These are phyloP conservation scores for Dicaeum eximium DNA, from an alignment of 2,113 vertebrate genomes.

Conservation along the genomic window DNA sequence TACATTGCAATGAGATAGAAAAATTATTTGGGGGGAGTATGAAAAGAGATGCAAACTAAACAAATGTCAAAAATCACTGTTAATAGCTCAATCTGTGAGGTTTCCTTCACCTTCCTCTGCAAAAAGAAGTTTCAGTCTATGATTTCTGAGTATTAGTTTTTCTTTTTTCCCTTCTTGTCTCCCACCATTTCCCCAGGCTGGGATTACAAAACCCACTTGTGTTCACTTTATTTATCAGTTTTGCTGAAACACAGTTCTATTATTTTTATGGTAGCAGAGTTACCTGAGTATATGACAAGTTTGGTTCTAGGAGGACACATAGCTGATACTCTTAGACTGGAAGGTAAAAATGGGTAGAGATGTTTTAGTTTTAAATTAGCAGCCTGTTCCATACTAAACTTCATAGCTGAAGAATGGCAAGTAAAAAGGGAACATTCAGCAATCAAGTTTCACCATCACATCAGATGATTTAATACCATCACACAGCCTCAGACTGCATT, in stretches of 20 bases:
- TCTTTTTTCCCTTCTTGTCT: background rate
- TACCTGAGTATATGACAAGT: background rate
- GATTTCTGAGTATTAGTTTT: background rate
- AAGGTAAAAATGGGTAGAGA: background rate
- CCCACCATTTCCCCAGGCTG: background rate
- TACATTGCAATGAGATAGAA: background rate
- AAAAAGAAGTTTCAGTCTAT: background rate
- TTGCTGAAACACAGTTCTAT: background rate
- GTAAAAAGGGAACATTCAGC: background rate
- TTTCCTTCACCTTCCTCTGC: background rate
- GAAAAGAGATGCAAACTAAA: background rate
- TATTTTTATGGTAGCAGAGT: background rate
- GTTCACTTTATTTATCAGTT: background rate
- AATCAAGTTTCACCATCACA: background rate
- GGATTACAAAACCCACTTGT: background rate
- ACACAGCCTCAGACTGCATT: background rate
- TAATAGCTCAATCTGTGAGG: background rate
- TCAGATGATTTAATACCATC: background rate
- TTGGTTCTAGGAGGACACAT: background rate
- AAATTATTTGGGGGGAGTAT: background rate
- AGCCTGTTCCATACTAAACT: accelerated
- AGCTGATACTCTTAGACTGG: background rate
- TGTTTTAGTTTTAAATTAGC: background rate
- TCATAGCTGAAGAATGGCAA: background rate
- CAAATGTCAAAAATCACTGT: background rate